Conservation (phyloP, 2,113 vertebrate genomes). For the Ranitomeya variabilis region DNA sequence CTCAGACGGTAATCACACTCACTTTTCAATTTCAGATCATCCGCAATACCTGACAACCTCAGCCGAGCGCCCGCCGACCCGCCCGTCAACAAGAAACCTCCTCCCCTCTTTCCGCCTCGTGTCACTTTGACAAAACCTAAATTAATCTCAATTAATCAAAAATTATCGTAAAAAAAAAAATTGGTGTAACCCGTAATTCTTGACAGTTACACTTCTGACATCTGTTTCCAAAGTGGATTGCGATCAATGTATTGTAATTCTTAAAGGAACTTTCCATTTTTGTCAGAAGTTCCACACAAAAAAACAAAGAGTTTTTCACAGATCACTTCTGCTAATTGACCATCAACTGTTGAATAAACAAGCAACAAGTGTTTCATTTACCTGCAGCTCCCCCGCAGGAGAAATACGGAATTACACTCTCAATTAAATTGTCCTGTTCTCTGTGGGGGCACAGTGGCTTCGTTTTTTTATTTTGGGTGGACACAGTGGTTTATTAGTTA, state of each 20-base stretch:
- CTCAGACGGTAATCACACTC: constrained; percentile 20
- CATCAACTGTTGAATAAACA: background rate
- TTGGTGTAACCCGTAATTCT: background rate
- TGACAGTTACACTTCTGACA: background rate
- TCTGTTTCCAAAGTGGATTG: background rate
- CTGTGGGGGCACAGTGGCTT: too few relatives aligned
- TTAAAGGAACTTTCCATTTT: background rate
- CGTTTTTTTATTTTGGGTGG: too few relatives aligned
- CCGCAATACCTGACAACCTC: background rate
- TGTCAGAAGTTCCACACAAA: background rate
- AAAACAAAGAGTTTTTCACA: too few relatives aligned
- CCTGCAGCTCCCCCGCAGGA: background rate
- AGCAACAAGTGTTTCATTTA: background rate
- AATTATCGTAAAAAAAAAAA: background rate
- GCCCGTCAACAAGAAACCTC: too few relatives aligned
- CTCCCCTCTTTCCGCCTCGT: background rate
- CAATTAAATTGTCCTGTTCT: too few relatives aligned
- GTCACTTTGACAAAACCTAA: background rate
- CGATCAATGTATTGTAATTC: background rate
- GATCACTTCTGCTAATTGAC: too few relatives aligned
- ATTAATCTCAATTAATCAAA: background rate
- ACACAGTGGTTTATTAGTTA: too few relatives aligned
- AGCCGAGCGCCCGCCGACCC: background rate
- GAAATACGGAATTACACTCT: background rate
- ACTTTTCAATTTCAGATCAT: constrained; percentile 21